Conservation (phyloP, 1,140 invertebrate species). For the Paramacrobiotus metropolitanus region DNA sequence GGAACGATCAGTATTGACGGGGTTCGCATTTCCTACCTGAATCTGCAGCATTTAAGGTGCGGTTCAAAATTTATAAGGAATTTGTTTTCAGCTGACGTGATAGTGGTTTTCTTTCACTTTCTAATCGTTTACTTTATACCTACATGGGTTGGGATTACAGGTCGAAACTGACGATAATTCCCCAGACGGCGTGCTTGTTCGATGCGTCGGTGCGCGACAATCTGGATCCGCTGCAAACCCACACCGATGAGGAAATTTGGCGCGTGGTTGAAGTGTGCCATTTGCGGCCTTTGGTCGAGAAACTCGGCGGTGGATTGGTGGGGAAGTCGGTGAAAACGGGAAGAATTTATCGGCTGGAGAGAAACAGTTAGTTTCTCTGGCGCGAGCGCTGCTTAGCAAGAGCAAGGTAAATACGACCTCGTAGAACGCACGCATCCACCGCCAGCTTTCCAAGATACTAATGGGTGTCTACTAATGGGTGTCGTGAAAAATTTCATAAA, state of each 20-base stretch:
- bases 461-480: too few relatives aligned
- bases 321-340: slow-evolving; percentile 35
- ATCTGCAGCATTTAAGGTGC: slow-evolving; percentile 41
- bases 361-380: slow-evolving; percentile 61
- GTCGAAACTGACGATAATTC: slow-evolving; percentile 61
- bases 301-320: slow-evolving; percentile 31
- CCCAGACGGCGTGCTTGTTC: slow-evolving; percentile 83
- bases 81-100: too few relatives aligned
- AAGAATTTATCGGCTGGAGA: slow-evolving; percentile 52
- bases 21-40: slow-evolving; percentile 44
- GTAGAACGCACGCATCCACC: too few relatives aligned
- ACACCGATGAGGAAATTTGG: slow-evolving; percentile 49
- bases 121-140: not conserved
- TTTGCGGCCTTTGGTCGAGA: slow-evolving; percentile 34
- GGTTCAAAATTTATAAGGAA: too few relatives aligned
- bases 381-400: slow-evolving; percentile 56
- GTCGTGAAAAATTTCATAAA: too few relatives aligned
- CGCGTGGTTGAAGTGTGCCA: slow-evolving; percentile 50
- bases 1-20: slow-evolving; percentile 56
- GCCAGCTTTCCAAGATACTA: too few relatives aligned
- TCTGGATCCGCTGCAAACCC: slow-evolving; percentile 48
- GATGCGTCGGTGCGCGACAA: slow-evolving; percentile 62
- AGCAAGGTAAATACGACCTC: slow-evolving; percentile 39
- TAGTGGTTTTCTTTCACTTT: too few relatives aligned
- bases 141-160: slow-evolving; percentile 24